These are phyloP conservation scores for Tiaroga cobitis DNA, from an alignment of 2,797 vertebrate genomes.

Conservation along the genomic window DNA sequence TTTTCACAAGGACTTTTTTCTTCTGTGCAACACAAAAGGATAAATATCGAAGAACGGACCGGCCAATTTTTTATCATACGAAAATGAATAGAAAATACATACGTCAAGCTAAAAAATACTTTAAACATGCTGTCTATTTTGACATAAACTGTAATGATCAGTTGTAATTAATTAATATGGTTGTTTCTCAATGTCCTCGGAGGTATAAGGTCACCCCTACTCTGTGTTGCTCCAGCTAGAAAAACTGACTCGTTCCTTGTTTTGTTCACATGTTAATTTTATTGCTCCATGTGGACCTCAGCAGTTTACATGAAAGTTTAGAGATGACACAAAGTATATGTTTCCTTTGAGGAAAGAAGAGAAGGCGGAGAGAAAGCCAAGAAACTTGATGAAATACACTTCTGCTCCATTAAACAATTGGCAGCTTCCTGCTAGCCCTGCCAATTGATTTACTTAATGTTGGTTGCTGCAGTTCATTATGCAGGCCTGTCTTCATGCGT, in stretches of 20 bases:
- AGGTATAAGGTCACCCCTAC: not conserved
- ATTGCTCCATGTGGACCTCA: not conserved
- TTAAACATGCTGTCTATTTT: not conserved
- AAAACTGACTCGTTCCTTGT: not conserved
- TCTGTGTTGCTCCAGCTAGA: not conserved
- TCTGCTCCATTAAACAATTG: slow-evolving; percentile 75
- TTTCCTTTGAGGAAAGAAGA: not conserved
- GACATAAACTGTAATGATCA: not conserved
- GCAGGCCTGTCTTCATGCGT: slow-evolving; percentile 63
- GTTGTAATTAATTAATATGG: no score
- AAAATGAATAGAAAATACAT: not conserved
- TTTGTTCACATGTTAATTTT: not conserved
- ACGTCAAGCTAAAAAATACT: not conserved
- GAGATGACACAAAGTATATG: not conserved
- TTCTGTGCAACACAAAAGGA: no score
- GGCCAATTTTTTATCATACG: not conserved
- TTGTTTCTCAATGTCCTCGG: no score
- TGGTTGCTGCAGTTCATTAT: slow-evolving; percentile 72
- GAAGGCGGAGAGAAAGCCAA: slow-evolving; percentile 9
- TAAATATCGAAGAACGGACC: no score
- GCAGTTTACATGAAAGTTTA: not conserved
- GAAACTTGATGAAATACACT: slow-evolving; percentile 62
- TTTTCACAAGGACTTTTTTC: not conserved
- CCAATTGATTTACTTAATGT: slow-evolving; percentile 75
- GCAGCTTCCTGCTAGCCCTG: slow-evolving; percentile 68